Base-by-base conservation (phyloP, 2,113 vertebrate species). In the Antechinus stuartii region DNA sequence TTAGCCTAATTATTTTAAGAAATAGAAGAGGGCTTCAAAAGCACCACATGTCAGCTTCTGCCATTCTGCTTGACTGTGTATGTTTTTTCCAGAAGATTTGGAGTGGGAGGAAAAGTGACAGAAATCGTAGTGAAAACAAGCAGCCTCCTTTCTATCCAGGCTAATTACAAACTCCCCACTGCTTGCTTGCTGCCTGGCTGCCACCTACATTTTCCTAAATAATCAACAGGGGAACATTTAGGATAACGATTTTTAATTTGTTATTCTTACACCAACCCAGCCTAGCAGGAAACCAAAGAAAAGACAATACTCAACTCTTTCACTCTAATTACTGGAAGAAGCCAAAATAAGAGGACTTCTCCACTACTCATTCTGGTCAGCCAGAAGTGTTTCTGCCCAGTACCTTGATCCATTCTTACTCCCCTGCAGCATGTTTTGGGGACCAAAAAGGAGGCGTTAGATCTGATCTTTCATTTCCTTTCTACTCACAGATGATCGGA, bases 351-450 rank as follows among this genome's bases (percentile, higher is more conserved):
- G 8, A 91, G 23, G n/a, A 0, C 53, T 84, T 90, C 35, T 8
- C 76, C 61, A 19, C 12, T 91, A 76, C 27, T 47, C 35, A 91
- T 11, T 91, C 10, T 92, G 42, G 22, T 0, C 1, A 42, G 16
- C 47, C 90, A 92, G 90, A 92, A 91, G 30, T 53, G 76, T 92
- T 92, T 54, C 91, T 57, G 90, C 47, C 57, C 57, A 94, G 25
- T 57, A 1, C 47, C 54, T 91, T 68, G 42, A 95, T 9, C 91
- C 2, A 30, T 50, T 89, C 68, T 84, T 8, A 22, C 35, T 42
- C 19, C n/a, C n/a, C 61, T 14, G 1, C 14, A n/a, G 57, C 16
- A 91, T 12, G 35, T 24, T 54, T 54, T 90, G 57, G 3, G 47
- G 52, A 46, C 49, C 53, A 84, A 54, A 91, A 84, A 96, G 57